Base-by-base conservation (phyloP, 2,113 vertebrate species). In the Pluvianellus socialis region DNA sequence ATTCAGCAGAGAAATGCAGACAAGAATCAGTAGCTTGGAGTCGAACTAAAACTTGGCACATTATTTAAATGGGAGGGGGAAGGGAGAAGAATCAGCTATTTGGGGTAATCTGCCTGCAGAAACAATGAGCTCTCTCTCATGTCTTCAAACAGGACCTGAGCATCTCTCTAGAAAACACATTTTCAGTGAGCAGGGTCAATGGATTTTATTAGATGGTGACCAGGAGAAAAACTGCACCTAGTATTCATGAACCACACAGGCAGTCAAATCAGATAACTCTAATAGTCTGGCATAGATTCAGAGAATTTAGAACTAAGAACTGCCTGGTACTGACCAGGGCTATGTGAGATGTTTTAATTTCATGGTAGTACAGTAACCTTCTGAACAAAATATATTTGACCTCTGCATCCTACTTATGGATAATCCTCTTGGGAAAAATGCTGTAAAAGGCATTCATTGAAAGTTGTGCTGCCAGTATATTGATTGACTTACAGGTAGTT, bases 1-100 rank as follows among this genome's bases (percentile, higher is more conserved):
- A 88, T 88, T 82, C 84, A 91, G 22, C 70, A 90, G 66, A 94
- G 81, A 93, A 90, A 95, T 76, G 40, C n/a, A 88, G 74, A 82
- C 49, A 91, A 87, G 66, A 82, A 88, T 70, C 74, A n/a, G 74
- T 96, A 95, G 77, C 66, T 87, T 73, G 49, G 44, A 87, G 40
- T 47, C 79, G 45, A 88, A 86, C 79, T 94, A 84, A 95, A 93
- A 90, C 16, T 94, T 91, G 87, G 66, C 84, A 68, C 26, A 20
- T 44, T 63, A 63, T 83, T 88, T 89, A 91, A 92, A 56, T 76
- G 44, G 24, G n/a, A 70, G 56, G 30, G 40, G 62, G 12, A 72
- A 90, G 71, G 58, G 88, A 75, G 53, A 92, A 89, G 33, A 71
- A 87, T 56, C 49, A 72, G 45, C 42, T 91, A 84, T 63, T 86